A percentile compares a stretch with the other conserved stretches of the same genome.
Conservation (phyloP, 2,888 invertebrate species). For the Parnassius apollo region DNA sequence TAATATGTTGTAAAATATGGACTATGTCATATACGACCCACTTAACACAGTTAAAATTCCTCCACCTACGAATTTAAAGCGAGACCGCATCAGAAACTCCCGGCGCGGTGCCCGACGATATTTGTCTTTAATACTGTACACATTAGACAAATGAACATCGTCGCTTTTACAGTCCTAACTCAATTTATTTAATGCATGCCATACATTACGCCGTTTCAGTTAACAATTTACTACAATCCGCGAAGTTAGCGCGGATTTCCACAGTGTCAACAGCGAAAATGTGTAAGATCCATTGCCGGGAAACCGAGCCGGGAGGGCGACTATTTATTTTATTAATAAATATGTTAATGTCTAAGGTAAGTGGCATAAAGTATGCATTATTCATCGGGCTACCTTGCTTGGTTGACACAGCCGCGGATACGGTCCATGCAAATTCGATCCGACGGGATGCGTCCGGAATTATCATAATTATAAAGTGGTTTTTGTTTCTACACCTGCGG, state of each 20-base stretch:
- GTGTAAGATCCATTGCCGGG: conserved; percentile 44
- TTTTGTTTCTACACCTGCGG: conserved; percentile 78
- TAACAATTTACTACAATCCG: conserved; percentile 64
- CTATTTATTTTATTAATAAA: conserved; percentile 81
- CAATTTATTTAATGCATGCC: conserved; percentile 78
- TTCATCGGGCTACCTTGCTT: conserved; percentile 72
- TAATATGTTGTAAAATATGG: no score
- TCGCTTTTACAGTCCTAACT: conserved; percentile 62
- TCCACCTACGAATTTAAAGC: conserved; percentile 26
- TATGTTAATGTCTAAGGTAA: conserved; percentile 78
- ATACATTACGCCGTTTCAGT: conserved; percentile 71
- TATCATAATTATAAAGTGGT: conserved; percentile 79
- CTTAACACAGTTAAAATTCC: not conserved
- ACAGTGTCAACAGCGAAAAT: conserved; percentile 59
- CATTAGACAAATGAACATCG: conserved; percentile 74
- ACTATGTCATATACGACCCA: not conserved
- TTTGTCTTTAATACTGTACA: conserved; percentile 69
- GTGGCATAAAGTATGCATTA: conserved; percentile 73
- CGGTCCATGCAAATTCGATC: conserved; percentile 79
- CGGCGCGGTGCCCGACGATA: conserved; percentile 36
- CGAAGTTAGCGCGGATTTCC: conserved; percentile 51
- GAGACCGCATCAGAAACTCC: conserved; percentile 13
- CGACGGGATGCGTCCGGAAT: conserved; percentile 73
- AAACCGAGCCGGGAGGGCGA: conserved; percentile 52
- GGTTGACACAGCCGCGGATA: conserved; percentile 79